phyloP scores from a whole-genome alignment of 2,888 invertebrate genomes.

The Cryptocephalus moraei region DNA sequence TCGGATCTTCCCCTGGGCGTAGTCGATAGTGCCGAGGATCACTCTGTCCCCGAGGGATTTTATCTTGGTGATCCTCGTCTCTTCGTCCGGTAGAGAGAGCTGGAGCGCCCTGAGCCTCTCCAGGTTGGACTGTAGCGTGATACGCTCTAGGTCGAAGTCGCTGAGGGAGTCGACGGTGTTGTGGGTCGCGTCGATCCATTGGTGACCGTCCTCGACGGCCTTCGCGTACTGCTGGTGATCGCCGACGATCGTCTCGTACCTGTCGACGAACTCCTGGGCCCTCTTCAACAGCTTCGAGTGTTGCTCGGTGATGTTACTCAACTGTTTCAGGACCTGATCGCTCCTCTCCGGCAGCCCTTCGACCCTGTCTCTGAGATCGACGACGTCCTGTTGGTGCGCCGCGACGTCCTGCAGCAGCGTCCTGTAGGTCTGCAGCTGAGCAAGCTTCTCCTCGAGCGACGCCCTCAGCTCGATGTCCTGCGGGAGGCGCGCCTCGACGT shows the following conservation, averaged over 20 bases:
- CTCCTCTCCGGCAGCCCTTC: constrained; percentile 71
- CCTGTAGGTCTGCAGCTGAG: constrained; percentile 76
- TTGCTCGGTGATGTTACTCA: constrained; percentile 59
- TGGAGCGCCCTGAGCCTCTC: constrained; percentile 67
- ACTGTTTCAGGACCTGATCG: constrained; percentile 61
- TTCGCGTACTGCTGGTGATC: constrained; percentile 84
- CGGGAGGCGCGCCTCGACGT: constrained; percentile 64
- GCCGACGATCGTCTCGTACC: constrained; percentile 78
- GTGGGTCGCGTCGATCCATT: constrained; percentile 78
- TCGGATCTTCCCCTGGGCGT: constrained; percentile 75
- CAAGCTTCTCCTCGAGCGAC: constrained; percentile 84
- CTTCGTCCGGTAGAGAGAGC: constrained; percentile 73
- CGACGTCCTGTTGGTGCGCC: constrained; percentile 75
- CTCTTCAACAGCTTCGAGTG: constrained; percentile 61
- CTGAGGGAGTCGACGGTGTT: constrained; percentile 76
- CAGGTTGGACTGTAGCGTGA: constrained; percentile 76
- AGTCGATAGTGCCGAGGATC: constrained; percentile 73
- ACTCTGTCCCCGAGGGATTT: constrained; percentile 81
- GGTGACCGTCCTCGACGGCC: constrained; percentile 75
- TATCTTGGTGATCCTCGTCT: constrained; percentile 65
- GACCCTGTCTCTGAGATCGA: constrained; percentile 69
- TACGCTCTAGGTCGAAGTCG: constrained; percentile 72
- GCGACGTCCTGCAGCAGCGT: constrained; percentile 72
- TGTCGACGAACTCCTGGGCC: constrained; percentile 65
- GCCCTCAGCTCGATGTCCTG: constrained; percentile 72